Evolutionary conservation across 2,888 invertebrate species (phyloP), one percentile per base, ranked within the genome.

Genomic region (Odontocerum albicorne): DNA sequence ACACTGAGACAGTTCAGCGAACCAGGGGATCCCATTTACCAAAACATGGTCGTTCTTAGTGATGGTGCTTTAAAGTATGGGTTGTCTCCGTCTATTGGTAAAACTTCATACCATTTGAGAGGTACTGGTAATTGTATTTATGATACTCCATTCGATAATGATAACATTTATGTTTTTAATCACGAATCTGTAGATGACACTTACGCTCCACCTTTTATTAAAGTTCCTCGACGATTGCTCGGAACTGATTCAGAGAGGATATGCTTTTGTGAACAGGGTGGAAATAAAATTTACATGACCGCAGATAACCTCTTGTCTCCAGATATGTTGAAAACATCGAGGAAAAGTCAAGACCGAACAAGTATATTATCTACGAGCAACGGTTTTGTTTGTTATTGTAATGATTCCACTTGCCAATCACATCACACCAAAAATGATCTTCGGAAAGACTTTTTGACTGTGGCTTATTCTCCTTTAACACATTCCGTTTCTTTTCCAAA

Each of bases 81-180:
- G 1, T 54, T 35, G 8, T 33, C 33, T 8, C 32, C 31, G 1
- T 45, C 43, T 10, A 40, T 1, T 21, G 7, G 35, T 10, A 49
- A 49, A 16, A 8, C 33, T n/a, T 31, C 43, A 60, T 77, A 77
- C 66, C 78, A 78, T 52, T 74, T 77, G 22, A 68, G 74, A 64
- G 78, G 78, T 15, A 76, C 77, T 6, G 76, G 75, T 1, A 77
- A 77, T 65, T 78, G 78, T 59, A 72, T 77, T 45, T 74, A 75
- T 61, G 71, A 73, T 55, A 72, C 72, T 4, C 76, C 76, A 8
- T 72, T 75, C 8, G 72, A 75, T 8, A 60, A 72, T 62, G 77
- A 77, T 62, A 75, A 76, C 62, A 72, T 78, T 58, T 70, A 73
- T 54, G 70, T 76, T 62, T 77, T 78, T 60, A 78, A 78, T 64